These are phyloP conservation scores for Astyanax mexicanus DNA, from an alignment of 2,797 vertebrate species.

Conservation along the genomic window DNA sequence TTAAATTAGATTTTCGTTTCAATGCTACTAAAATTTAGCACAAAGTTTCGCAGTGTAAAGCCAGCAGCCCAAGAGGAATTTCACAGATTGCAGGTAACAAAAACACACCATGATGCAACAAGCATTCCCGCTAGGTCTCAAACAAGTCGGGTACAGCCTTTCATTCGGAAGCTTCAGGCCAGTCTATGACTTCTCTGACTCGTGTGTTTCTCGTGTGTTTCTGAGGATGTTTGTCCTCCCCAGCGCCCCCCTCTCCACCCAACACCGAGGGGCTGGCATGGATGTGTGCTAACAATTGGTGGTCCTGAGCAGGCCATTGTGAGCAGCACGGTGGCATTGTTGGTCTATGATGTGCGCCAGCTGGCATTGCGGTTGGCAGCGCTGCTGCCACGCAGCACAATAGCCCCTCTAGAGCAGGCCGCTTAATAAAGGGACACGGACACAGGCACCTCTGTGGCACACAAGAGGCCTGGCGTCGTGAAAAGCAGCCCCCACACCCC, in stretches of 20 bases:
- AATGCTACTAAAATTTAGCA: no score
- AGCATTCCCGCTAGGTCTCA: no score
- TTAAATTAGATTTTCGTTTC: no score
- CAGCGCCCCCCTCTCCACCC: not conserved
- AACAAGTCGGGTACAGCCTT: not conserved
- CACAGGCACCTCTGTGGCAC: constrained; percentile 75
- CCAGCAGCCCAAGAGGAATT: no score
- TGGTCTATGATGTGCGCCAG: constrained; percentile 66
- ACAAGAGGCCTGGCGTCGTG: constrained; percentile 62
- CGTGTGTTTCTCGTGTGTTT: constrained; percentile 45
- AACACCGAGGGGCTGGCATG: constrained; percentile 67
- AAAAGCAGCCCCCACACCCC: constrained; percentile 5
- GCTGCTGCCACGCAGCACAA: constrained; percentile 76
- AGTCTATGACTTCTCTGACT: not conserved
- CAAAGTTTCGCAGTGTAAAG: no score
- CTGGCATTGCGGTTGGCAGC: constrained; percentile 77
- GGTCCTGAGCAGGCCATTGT: constrained; percentile 70
- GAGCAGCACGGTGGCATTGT: constrained; percentile 74
- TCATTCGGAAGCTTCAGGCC: not conserved
- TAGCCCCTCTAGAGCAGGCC: constrained; percentile 75
- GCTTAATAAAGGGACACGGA: constrained; percentile 73
- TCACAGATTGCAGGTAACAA: no score
- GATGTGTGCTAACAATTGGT: constrained; percentile 66
- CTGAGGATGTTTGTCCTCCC: constrained; percentile 30
- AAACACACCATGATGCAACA: no score